A percentile compares a stretch with the other conserved stretches of the same genome.
These are phyloP conservation scores for Hapalemur alaotrensis DNA, from an alignment of 2,797 vertebrate genomes.

Conservation along the genomic window DNA sequence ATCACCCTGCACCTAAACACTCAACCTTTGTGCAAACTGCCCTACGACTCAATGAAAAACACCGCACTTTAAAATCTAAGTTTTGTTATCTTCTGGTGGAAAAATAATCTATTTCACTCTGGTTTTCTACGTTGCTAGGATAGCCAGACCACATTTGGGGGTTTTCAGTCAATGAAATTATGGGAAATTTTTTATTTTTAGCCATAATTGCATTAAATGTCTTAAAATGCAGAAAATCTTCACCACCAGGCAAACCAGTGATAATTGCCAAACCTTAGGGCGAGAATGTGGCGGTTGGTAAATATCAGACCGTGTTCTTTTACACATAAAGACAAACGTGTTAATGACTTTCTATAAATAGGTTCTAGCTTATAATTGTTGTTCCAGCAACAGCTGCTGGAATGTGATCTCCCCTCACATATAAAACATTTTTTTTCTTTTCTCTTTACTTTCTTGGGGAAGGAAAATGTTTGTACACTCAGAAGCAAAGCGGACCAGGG, in stretches of 20 bases:
- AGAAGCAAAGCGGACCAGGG: not conserved
- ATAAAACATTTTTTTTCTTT: conserved; percentile 35
- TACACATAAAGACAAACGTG: conserved; percentile 52
- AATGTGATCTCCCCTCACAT: not conserved
- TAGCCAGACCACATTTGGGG: not conserved
- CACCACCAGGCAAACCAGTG: not conserved
- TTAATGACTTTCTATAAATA: conserved; percentile 75
- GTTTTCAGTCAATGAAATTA: not conserved
- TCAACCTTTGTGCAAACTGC: not conserved
- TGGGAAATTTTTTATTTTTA: conserved; percentile 10
- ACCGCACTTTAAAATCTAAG: not conserved
- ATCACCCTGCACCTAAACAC: not conserved
- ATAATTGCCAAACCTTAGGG: conserved; percentile 57
- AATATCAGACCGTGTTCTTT: conserved; percentile 24
- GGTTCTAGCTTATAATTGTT: conserved; percentile 61
- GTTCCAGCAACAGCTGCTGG: conserved; percentile 47
- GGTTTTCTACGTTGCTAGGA: not conserved
- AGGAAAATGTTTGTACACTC: not conserved
- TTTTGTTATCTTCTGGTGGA: not conserved
- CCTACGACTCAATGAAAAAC: not conserved
- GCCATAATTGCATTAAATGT: not conserved
- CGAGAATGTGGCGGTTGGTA: not conserved
- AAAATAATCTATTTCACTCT: not conserved
- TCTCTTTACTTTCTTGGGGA: not conserved
- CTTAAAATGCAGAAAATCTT: conserved; percentile 25